Evolutionary conservation across 2,888 invertebrate species (phyloP).

Genomic region (Polietes domitor): DNA sequence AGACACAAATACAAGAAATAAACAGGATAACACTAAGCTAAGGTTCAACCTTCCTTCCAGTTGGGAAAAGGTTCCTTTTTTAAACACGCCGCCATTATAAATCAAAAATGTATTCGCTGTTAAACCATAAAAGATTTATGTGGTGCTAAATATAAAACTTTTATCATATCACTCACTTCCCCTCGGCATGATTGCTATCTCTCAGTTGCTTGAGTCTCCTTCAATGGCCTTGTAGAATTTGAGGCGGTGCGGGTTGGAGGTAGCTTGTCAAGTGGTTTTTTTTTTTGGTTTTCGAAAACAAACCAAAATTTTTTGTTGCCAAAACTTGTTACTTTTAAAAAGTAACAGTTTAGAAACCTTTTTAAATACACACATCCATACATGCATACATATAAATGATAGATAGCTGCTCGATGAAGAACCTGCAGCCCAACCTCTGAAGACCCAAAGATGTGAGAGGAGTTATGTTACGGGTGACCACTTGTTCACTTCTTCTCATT

Average conservation of each 20-base stretch:
- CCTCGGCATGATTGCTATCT: too few species aligned
- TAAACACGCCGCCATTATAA: constrained; percentile 50
- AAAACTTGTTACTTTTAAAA: constrained; percentile 28
- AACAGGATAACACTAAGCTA: not conserved
- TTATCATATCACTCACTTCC: constrained; percentile 57
- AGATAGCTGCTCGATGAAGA: not conserved
- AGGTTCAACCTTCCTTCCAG: constrained; percentile 14
- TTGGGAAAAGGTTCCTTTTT: constrained; percentile 13
- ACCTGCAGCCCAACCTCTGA: not conserved
- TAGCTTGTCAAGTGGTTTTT: constrained; percentile 60
- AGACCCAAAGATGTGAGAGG: not conserved
- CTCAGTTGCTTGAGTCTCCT: not conserved
- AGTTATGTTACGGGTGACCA: constrained; percentile 14
- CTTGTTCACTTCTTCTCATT: not conserved
- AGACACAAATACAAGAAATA: not conserved
- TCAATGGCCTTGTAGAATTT: not conserved
- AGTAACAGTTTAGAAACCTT: constrained; percentile 58
- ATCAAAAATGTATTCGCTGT: constrained; percentile 64
- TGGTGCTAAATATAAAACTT: constrained; percentile 74
- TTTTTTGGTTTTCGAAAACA: constrained; percentile 70
- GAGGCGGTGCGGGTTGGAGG: not conserved
- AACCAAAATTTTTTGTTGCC: constrained; percentile 36
- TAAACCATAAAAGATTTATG: constrained; percentile 76
- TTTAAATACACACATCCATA: constrained; percentile 34
- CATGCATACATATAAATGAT: not conserved